A percentile compares a stretch with the other conserved stretches of the same genome.
Conservation (phyloP, 2,797 vertebrate genomes). For the Chaenodraco wilsoni region DNA sequence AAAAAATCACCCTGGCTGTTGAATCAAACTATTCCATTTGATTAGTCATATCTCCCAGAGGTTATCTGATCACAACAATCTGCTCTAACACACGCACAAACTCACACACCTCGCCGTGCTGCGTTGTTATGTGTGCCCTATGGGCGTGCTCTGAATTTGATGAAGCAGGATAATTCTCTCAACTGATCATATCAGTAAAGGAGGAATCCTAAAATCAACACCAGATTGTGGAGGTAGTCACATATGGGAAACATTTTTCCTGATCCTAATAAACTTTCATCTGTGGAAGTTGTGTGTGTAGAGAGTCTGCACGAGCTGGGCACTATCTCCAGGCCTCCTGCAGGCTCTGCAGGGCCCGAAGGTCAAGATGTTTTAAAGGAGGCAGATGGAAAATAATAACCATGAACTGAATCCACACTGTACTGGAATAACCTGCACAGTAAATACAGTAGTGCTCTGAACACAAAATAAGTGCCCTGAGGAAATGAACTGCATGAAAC, state of each 20-base stretch:
- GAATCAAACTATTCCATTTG: constrained; percentile 23
- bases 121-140: constrained; percentile 44
- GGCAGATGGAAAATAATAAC: constrained; percentile 60
- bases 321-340: constrained; percentile 60
- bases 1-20: neutral
- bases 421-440: neutral
- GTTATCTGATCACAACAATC: constrained; percentile 35
- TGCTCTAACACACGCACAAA: constrained; percentile 19
- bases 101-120: constrained; percentile 24
- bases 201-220: constrained; percentile 82
- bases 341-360: constrained; percentile 31
- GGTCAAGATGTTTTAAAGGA: constrained; percentile 54
- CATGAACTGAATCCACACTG: constrained; percentile 28
- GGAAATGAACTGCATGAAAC: neutral
- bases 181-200: constrained; percentile 82
- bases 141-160: constrained; percentile 83
- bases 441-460: neutral
- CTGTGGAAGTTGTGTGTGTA: constrained; percentile 69
- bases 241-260: constrained; percentile 85
- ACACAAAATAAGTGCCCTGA: neutral
- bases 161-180: constrained; percentile 80
- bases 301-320: constrained; percentile 52
- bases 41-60: constrained; percentile 52
- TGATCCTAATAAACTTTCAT: constrained; percentile 85
- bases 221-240: constrained; percentile 77